Conservation (phyloP, 1,140 invertebrate genomes). For the Periplaneta americana region DNA sequence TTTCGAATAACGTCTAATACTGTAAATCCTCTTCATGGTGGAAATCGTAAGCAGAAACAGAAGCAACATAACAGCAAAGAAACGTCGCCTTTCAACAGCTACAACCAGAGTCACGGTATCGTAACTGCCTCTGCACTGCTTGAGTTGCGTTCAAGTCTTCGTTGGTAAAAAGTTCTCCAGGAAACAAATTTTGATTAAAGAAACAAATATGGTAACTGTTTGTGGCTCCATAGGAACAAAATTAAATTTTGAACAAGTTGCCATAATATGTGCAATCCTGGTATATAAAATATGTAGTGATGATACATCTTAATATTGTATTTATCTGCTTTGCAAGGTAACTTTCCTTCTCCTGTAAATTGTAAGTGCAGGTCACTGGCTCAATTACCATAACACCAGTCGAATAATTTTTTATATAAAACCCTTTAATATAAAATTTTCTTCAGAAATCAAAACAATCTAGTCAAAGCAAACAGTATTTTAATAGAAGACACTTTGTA, state of each 20-base stretch:
- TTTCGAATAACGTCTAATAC: background rate
- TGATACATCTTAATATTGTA: too few relatives aligned
- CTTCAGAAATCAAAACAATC: background rate
- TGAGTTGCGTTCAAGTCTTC: background rate
- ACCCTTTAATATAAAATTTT: background rate
- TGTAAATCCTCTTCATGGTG: background rate
- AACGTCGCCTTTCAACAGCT: background rate
- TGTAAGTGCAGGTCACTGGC: background rate
- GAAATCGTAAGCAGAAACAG: background rate
- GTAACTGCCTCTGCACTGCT: conserved; percentile 6
- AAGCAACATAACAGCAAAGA: background rate
- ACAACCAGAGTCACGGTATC: background rate
- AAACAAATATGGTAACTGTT: too few relatives aligned
- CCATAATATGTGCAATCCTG: background rate
- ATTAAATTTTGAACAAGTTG: background rate
- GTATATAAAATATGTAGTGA: too few relatives aligned
- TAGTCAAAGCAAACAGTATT: background rate
- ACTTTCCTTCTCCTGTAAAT: background rate
- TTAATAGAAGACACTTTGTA: background rate
- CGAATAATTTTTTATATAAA: background rate
- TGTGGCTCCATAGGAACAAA: background rate
- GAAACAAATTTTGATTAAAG: too few relatives aligned
- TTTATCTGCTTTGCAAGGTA: background rate
- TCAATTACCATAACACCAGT: background rate
- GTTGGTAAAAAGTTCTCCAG: background rate